Percentiles rank a stretch among this genome's conserved stretches.
Evolutionary conservation across 2,888 invertebrate species (phyloP).

Genomic region (Rotaria sp.): DNA sequence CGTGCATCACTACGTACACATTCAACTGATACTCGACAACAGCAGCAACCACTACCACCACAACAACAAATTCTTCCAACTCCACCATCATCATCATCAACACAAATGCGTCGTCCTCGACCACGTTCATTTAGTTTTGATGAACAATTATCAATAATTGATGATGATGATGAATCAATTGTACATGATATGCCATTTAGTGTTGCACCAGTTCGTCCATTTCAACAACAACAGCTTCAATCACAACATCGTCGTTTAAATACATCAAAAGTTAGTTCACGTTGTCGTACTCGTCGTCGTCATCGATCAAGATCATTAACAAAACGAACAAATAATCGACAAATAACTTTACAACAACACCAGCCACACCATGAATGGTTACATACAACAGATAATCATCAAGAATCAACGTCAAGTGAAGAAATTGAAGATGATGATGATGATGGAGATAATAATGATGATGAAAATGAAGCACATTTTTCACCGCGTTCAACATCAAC

Average conservation of each 20-base stretch:
- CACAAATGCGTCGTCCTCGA: neutral
- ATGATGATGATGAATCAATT: constrained; percentile 13
- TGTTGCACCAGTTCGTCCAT: constrained; percentile 1
- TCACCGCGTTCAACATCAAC: constrained; percentile 20
- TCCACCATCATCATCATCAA: neutral
- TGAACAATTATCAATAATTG: neutral
- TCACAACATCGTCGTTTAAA: neutral
- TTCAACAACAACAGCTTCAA: neutral
- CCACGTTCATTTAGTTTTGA: constrained; percentile 25
- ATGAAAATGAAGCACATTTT: neutral
- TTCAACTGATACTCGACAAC: neutral
- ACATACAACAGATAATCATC: constrained; percentile 9
- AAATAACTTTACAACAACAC: neutral
- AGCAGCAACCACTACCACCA: neutral
- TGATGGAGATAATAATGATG: neutral
- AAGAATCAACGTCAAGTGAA: neutral
- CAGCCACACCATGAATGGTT: neutral
- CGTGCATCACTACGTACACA: neutral
- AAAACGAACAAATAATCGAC: neutral
- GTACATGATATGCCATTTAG: neutral
- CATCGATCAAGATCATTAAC: neutral
- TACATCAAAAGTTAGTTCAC: neutral
- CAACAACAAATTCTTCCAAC: neutral
- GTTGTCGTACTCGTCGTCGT: neutral
- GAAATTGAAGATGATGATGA: neutral